Base-by-base conservation (phyloP, 2,113 vertebrate genomes). In the Macquaria ambigua region DNA sequence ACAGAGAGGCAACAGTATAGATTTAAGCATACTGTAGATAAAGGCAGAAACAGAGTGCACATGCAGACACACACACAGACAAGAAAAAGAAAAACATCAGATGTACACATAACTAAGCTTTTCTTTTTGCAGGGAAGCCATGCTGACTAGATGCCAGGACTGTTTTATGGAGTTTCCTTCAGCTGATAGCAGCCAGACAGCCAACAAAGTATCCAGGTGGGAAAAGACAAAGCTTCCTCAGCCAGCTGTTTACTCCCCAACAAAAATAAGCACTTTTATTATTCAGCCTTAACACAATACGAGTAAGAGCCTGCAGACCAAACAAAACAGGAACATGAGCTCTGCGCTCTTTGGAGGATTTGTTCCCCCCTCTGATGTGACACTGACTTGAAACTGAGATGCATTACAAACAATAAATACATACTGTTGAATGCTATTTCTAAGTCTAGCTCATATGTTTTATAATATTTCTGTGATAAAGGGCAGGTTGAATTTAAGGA, bases 181-280 rank as follows among this genome's bases (percentile, higher is more conserved):
- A 61, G 80, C 77, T 78, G 63, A 83, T 62, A 52, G 79, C 82
- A 82, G 68, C 48, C 72, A 79, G 67, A 28, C 73, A 86, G 62
- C 75, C 68, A 64, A 73, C 72, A 81, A 59, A 74, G 69, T 64
- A 66, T 85, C 84, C 93, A 91, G 78, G 66, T 81, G 82, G 84
- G 90, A 82, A 75, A 59, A 78, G 37, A 79, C 80, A 74, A 76
- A 52, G 77, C 78, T 75, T 86, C 48, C 77, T 79, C 41, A 69
- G 76, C 70, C 0, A 84, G 84, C 86, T 82, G 85, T 87, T 88
- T 76, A 66, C 76, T 48, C 72, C 75, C 20, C 10, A 70, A 73
- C 61, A 84, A 74, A 86, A 83, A 81, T 39, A 84, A 46, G 37
- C 79, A 73, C 31, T 23, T 46, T 12, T 76, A 50, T 79, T 79